These are phyloP conservation scores for Kryphioiulus occultus DNA, from an alignment of 2,888 invertebrate genomes.

Conservation along the genomic window DNA sequence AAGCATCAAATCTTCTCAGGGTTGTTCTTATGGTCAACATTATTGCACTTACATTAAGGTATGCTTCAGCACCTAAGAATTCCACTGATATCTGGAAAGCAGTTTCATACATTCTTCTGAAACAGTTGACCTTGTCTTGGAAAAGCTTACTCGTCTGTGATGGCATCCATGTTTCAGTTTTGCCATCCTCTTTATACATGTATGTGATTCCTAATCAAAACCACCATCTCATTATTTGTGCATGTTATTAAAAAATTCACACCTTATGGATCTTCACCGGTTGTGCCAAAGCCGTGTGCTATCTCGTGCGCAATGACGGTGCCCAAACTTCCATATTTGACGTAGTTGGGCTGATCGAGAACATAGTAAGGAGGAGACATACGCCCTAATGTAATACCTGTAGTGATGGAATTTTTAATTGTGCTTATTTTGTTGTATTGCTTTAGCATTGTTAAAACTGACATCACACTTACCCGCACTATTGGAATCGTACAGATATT, in stretches of 20 bases:
- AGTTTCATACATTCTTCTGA: not conserved
- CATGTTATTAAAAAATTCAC: not conserved
- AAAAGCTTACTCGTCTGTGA: not conserved
- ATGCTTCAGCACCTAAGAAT: conserved; percentile 1
- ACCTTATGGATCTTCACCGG: conserved; percentile 55
- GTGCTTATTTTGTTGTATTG: not conserved
- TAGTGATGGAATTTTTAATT: not conserved
- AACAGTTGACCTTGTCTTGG: conserved; percentile 21
- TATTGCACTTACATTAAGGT: not conserved
- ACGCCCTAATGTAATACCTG: conserved; percentile 66
- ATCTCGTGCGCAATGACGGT: conserved; percentile 67
- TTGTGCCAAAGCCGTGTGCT: conserved; percentile 65
- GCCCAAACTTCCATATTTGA: conserved; percentile 65
- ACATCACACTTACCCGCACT: conserved; percentile 63
- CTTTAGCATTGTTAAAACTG: not conserved
- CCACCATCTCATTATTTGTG: not conserved
- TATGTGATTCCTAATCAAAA: conserved; percentile 36
- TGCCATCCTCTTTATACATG: conserved; percentile 15
- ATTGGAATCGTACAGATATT: conserved; percentile 66
- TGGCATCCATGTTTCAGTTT: not conserved
- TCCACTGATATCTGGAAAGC: not conserved
- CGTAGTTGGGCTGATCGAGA: conserved; percentile 64
- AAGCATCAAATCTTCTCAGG: not conserved
- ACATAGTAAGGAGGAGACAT: conserved; percentile 66
- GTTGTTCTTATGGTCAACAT: not conserved